Percentiles rank a stretch among this genome's conserved stretches.
Evolutionary conservation across 1,140 invertebrate genomes (phyloP).

Genomic region (Drosophila kepulauana): DNA sequence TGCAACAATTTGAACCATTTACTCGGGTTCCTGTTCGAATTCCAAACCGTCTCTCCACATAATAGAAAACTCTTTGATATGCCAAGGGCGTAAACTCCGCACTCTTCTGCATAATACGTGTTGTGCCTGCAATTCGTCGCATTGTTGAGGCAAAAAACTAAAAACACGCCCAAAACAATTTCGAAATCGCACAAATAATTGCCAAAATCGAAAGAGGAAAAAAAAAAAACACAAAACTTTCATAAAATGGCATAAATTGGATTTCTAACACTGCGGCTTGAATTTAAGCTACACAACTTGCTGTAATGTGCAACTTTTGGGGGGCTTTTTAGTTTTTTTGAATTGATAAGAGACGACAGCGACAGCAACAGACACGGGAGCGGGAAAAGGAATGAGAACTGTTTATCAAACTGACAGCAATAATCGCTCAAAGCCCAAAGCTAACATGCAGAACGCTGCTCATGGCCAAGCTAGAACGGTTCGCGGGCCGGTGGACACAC

Average conservation of each 20-base stretch:
- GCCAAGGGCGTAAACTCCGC: conserved; percentile 41
- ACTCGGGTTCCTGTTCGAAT: conserved; percentile 14
- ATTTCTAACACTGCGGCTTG: conserved; percentile 64
- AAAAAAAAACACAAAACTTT: conserved; percentile 58
- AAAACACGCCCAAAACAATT: conserved; percentile 57
- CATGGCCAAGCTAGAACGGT: conserved; percentile 46
- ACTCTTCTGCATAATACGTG: conserved; percentile 54
- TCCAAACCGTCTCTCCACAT: conserved; percentile 8
- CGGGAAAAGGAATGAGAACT: conserved; percentile 38
- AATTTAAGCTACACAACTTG: conserved; percentile 13
- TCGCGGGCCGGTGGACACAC: conserved; percentile 67
- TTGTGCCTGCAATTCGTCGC: conserved; percentile 52
- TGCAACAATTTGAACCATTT: conserved; percentile 2
- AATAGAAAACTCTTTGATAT: conserved; percentile 76
- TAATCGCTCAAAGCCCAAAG: conserved; percentile 65
- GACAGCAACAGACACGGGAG: not conserved
- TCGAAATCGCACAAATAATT: conserved; percentile 76
- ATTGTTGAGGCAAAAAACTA: conserved; percentile 6
- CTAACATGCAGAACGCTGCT: conserved; percentile 41
- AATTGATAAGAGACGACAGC: conserved; percentile 52
- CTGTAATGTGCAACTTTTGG: conserved; percentile 34
- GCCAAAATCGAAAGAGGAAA: conserved; percentile 48
- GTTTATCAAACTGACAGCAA: conserved; percentile 73
- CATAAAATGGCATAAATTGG: conserved; percentile 71
- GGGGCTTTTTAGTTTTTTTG: conserved; percentile 38